Conservation (phyloP, 1,140 invertebrate genomes). For the Chrysopa pallens region DNA sequence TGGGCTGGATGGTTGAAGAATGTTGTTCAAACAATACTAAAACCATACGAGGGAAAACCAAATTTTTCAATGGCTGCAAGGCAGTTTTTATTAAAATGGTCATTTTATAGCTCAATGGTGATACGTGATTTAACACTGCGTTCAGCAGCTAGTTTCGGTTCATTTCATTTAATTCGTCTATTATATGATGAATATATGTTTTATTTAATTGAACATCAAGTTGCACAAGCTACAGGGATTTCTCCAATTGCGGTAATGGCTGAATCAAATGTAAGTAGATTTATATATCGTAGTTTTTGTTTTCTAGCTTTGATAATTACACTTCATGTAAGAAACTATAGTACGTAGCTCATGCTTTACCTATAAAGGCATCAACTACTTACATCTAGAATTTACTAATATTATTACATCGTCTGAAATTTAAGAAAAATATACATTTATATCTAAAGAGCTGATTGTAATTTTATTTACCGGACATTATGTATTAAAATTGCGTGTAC, state of each 20-base stretch:
- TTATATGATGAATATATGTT: slow-evolving; percentile 99
- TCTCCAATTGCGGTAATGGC: slow-evolving; percentile 88
- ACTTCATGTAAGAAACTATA: too few relatives aligned
- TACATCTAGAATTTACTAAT: not conserved
- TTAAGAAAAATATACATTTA: too few relatives aligned
- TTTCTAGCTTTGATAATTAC: not conserved
- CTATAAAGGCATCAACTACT: too few relatives aligned
- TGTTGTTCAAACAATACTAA: slow-evolving; percentile 73
- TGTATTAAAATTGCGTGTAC: too few relatives aligned
- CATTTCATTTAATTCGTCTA: slow-evolving; percentile 93
- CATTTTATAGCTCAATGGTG: slow-evolving; percentile 88
- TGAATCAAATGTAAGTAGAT: slow-evolving; percentile 40
- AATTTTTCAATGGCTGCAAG: slow-evolving; percentile 79
- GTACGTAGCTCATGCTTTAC: too few relatives aligned
- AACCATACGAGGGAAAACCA: slow-evolving; percentile 68
- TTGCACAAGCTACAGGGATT: slow-evolving; percentile 74
- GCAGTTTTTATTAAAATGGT: slow-evolving; percentile 96
- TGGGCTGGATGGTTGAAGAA: slow-evolving; percentile 95
- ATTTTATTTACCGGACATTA: too few relatives aligned
- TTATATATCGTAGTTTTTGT: not conserved
- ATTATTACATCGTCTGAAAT: too few relatives aligned
- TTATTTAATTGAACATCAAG: slow-evolving; percentile 93
- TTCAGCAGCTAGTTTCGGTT: slow-evolving; percentile 95
- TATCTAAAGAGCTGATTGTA: too few relatives aligned
- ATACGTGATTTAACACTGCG: slow-evolving; percentile 87